Conservation (phyloP, 2,113 vertebrate species). For the Bos javanicus region DNA sequence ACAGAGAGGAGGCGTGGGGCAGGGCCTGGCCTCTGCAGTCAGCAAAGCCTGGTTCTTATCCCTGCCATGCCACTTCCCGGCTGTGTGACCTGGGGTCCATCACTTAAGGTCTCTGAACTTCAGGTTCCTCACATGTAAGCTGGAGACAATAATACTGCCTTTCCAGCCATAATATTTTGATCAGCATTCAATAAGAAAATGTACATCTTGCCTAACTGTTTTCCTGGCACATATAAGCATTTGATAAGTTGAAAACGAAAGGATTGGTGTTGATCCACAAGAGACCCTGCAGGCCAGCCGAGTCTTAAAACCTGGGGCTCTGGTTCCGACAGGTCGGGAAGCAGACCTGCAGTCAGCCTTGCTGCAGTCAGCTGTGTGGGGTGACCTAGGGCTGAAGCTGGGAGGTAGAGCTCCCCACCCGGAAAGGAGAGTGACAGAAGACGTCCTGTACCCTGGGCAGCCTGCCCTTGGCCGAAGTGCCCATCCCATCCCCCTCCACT, state of each 20-base stretch:
- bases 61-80: background rate
- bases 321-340: background rate
- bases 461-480: accelerated
- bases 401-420: background rate
- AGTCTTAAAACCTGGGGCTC: background rate
- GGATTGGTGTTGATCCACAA: background rate
- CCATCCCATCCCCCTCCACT: background rate
- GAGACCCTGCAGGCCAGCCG: background rate
- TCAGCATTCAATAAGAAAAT: background rate
- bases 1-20: background rate
- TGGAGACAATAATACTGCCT: background rate
- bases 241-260: background rate
- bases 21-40: background rate
- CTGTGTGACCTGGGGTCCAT: background rate
- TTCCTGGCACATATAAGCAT: background rate
- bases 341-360: background rate
- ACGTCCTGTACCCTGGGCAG: no score
- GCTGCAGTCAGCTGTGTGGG: background rate
- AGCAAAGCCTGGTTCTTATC: background rate
- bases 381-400: background rate
- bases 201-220: background rate
- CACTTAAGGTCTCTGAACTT: background rate
- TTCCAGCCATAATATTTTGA: no score
- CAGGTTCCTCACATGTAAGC: background rate
- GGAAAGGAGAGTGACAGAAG: background rate